phyloP scores from a whole-genome alignment of 1,140 invertebrate genomes.

The Bombus fervidus region DNA sequence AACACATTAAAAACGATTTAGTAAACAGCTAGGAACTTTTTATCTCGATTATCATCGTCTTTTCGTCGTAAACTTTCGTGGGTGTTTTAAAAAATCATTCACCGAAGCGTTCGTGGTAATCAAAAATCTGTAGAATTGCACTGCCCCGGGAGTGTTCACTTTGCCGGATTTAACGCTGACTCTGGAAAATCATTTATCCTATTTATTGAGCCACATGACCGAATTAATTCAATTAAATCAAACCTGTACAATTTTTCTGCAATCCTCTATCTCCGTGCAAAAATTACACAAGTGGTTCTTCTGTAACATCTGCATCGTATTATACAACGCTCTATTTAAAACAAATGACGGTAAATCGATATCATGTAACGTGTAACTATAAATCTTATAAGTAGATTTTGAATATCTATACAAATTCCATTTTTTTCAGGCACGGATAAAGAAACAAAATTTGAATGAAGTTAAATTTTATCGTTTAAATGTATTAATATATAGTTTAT shows the following conservation, averaged over 20 bases:
- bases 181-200: constrained; percentile 11
- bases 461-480: background rate
- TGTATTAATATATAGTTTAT: background rate
- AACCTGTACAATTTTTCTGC: background rate
- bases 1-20: background rate
- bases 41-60: background rate
- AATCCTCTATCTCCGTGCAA: background rate
- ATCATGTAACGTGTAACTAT: background rate
- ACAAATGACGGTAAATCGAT: background rate
- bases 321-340: background rate
- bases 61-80: background rate
- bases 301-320: background rate
- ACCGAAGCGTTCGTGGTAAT: background rate
- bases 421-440: background rate
- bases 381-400: background rate
- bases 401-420: background rate
- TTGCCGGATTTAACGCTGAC: constrained; percentile 24
- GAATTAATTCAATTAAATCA: constrained; percentile 35
- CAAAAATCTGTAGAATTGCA: constrained; percentile 6
- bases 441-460: background rate
- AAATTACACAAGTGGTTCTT: background rate
- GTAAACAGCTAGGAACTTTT: background rate
- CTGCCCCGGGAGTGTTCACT: too few relatives aligned
- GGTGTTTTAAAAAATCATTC: background rate
- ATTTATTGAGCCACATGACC: constrained; percentile 19